phyloP scores from a whole-genome alignment of 2,888 invertebrate species.

The Diarsia rubi region DNA sequence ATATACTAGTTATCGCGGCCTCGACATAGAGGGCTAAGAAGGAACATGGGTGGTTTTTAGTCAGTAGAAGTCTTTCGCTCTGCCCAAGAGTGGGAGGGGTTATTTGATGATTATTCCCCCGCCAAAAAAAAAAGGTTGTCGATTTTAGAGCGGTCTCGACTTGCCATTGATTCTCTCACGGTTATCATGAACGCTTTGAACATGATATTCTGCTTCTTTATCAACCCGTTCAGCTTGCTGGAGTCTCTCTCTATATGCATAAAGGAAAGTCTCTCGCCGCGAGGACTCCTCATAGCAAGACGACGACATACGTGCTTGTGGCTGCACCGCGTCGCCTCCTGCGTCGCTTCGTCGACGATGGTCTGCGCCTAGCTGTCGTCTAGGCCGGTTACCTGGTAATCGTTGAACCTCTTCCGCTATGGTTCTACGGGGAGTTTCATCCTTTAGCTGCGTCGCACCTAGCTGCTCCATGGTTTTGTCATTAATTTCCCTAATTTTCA shows the following conservation, averaged over 20 bases:
- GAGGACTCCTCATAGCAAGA: background rate
- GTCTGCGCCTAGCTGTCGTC: background rate
- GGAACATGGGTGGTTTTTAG: too few relatives aligned
- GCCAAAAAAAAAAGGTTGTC: too few relatives aligned
- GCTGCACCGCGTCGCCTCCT: background rate
- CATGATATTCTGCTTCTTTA: slow-evolving; percentile 17
- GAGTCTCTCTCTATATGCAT: background rate
- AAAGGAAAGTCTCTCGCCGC: background rate
- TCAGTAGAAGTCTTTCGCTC: too few relatives aligned
- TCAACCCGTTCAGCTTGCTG: slow-evolving; percentile 2
- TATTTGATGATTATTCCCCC: too few relatives aligned
- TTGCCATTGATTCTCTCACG: slow-evolving; percentile 10
- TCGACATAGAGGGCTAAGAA: too few relatives aligned
- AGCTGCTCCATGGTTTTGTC: slow-evolving; percentile 1
- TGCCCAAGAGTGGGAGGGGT: too few relatives aligned
- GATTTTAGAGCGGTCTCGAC: too few relatives aligned
- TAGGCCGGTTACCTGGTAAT: background rate
- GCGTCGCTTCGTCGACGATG: too few relatives aligned
- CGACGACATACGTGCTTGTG: slow-evolving; percentile 1
- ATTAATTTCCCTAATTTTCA: background rate
- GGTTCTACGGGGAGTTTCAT: background rate
- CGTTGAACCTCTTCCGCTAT: background rate
- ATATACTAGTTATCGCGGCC: too few relatives aligned
- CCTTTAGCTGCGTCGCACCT: background rate
- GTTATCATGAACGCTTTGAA: slow-evolving; percentile 19